Base-by-base conservation (phyloP, 1,140 invertebrate genomes). In the Watersipora subatra region DNA sequence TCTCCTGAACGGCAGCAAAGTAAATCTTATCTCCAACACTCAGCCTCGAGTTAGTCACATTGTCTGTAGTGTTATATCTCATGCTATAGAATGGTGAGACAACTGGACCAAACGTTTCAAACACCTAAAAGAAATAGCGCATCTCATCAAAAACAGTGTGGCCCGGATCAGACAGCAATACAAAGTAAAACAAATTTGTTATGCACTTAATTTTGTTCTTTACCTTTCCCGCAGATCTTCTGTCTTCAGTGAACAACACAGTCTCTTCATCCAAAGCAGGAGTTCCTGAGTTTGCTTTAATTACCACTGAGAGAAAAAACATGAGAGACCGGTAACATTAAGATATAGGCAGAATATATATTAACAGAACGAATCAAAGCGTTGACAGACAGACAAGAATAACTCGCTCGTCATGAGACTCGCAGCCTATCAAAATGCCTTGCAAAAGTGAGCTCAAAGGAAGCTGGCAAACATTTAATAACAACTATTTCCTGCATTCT, bases 71-170 rank as follows among this genome's bases (percentile, higher is more conserved):
- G 76, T 92, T 93, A 73, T 92, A 93, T 15, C 90, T 81, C 1
- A 93, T 83, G 66, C 87, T 87, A 78, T 93, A 93, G 70, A 87
- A 83, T 0, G 91, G 90, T 70, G 89, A 84, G 0, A 78, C 80
- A 0, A 92, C 87, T 73, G 85, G 83, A 2, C 92, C 92, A 79
- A 95, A 87, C 2, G 94, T 90, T 83, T 96, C 93, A 81, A 91
- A 93, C 63, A 96, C 69, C 74, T 77, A 34, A 12, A 67, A 69
- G 24, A 64, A 15, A 64, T 27, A 66, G 20, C 62, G 22, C 22
- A 62, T 19, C 20, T 28, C 25, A 28, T 59, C 22, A 57, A 30
- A 58, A 2, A 1, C 58, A 56, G 30, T n/a, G n/a, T 64, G 20
- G 63, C n/a, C n/a, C n/a, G n/a, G n/a, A n/a, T n/a, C n/a, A n/a